These are phyloP conservation scores for Eolophus roseicapilla DNA, from an alignment of 2,113 vertebrate genomes.

Conservation along the genomic window DNA sequence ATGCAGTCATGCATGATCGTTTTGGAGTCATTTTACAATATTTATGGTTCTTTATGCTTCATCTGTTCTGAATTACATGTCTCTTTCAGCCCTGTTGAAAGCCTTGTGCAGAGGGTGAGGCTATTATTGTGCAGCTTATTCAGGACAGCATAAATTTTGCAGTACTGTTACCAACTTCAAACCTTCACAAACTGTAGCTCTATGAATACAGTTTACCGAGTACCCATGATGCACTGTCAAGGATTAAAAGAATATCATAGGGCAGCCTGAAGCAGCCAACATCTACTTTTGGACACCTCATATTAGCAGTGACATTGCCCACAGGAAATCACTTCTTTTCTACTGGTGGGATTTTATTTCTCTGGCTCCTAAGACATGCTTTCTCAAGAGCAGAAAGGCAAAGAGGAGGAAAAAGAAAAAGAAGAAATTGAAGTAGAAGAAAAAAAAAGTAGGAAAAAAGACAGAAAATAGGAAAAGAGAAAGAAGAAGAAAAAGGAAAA, in stretches of 20 bases:
- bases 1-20: not conserved
- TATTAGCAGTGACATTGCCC: slow-evolving; percentile 1
- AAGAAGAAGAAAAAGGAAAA: too few species aligned
- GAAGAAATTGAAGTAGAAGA: too few species aligned
- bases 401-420: not conserved
- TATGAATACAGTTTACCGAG: not conserved
- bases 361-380: not conserved
- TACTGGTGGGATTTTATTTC: not conserved
- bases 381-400: not conserved
- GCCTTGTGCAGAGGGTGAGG: not conserved
- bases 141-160: not conserved
- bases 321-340: not conserved
- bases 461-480: too few species aligned
- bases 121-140: not conserved
- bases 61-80: not conserved
- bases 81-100: not conserved
- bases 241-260: not conserved
- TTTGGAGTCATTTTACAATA: not conserved
- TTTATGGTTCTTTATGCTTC: slow-evolving; percentile 38
- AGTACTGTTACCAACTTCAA: not conserved
- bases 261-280: slow-evolving; percentile 19
- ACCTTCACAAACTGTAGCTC: not conserved
- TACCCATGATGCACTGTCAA: not conserved
- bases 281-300: not conserved
- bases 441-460: rapidly evolving